A percentile compares a stretch with the other conserved stretches of the same genome.
phyloP scores from a whole-genome alignment of 2,888 invertebrate genomes.

The Mycalesis mineus region DNA sequence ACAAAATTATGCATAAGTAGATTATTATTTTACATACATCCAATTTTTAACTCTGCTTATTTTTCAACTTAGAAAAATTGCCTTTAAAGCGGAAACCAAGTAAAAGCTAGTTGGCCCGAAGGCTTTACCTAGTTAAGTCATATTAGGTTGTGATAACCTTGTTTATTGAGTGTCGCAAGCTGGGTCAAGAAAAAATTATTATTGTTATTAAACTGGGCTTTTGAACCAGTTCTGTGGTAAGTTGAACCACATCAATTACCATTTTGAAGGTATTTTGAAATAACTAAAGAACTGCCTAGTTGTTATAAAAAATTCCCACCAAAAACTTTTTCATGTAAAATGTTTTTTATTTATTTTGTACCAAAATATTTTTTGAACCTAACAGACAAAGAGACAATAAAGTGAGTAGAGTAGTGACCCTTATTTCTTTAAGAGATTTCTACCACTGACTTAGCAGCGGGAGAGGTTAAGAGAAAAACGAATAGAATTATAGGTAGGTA shows the following conservation, averaged over 20 bases:
- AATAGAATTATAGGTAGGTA: no score
- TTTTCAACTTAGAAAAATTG: neutral
- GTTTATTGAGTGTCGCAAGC: slow-evolving; percentile 3
- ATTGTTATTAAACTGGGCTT: neutral
- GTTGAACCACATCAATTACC: neutral
- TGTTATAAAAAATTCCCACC: no score
- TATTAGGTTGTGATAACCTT: slow-evolving; percentile 1
- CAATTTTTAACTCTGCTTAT: neutral
- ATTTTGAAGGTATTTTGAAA: neutral
- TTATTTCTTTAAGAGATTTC: no score
- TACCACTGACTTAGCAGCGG: no score
- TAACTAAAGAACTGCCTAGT: neutral
- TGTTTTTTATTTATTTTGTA: no score
- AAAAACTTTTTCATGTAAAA: no score
- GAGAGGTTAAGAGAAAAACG: no score
- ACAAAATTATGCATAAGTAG: neutral
- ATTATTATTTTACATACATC: no score
- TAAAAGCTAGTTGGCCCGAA: neutral
- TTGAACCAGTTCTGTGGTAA: neutral
- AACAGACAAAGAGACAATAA: no score
- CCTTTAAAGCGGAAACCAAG: neutral
- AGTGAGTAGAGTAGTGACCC: no score
- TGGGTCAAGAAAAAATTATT: slow-evolving; percentile 3
- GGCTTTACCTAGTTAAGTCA: slow-evolving; percentile 3
- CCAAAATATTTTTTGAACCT: no score